phyloP scores from a whole-genome alignment of 2,888 invertebrate genomes.

The Pardosa pseudoannulata region DNA sequence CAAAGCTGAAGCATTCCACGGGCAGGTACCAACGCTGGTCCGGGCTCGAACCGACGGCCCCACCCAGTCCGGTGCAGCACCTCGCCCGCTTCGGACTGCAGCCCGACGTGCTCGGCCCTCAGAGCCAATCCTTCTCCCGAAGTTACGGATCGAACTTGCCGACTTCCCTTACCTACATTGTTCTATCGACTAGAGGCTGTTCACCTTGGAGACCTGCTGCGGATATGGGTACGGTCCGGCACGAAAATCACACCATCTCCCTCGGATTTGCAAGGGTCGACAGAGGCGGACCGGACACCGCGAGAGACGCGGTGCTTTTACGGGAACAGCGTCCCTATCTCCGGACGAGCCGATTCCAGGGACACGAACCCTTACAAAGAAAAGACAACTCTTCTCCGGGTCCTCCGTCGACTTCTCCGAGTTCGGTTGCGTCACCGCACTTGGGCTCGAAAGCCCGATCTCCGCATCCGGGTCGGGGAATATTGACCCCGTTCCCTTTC shows the following conservation, averaged over 20 bases:
- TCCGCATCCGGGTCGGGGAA: too few species aligned
- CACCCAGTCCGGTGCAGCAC: too few species aligned
- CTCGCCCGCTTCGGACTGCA: constrained; percentile 80
- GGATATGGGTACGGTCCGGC: constrained; percentile 80
- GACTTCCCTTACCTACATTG: constrained; percentile 85
- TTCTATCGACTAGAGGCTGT: constrained; percentile 84
- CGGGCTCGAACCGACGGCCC: too few species aligned
- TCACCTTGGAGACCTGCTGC: constrained; percentile 87
- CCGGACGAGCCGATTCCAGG: constrained; percentile 79
- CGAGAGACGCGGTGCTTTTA: constrained; percentile 78
- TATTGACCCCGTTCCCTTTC: too few species aligned
- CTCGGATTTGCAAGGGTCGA: too few species aligned
- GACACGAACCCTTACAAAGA: constrained; percentile 78
- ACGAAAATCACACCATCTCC: constrained; percentile 63
- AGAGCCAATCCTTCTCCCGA: constrained; percentile 86
- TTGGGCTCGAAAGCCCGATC: too few species aligned
- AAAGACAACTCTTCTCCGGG: constrained; percentile 79
- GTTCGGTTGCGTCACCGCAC: too few species aligned
- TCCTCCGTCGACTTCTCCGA: too few species aligned
- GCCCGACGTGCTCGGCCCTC: constrained; percentile 83
- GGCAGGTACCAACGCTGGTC: too few species aligned
- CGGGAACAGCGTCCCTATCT: constrained; percentile 77
- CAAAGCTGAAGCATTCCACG: too few species aligned
- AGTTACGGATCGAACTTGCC: constrained; percentile 82
- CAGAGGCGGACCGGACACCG: too few species aligned